These are phyloP conservation scores for Climacteris rufus DNA, from an alignment of 2,113 vertebrate species.

Conservation along the genomic window DNA sequence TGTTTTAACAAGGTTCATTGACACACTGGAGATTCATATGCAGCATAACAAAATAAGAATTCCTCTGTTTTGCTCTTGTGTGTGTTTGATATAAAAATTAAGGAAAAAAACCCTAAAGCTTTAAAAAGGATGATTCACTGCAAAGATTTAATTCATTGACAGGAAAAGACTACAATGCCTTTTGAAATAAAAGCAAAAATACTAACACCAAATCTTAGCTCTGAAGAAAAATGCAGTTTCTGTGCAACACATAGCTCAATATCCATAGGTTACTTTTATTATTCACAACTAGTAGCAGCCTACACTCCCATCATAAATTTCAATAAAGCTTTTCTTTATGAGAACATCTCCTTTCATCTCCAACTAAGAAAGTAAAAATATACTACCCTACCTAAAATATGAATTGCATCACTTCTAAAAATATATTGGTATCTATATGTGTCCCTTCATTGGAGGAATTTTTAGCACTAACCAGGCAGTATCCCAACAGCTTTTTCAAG, in stretches of 20 bases:
- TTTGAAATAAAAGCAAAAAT: slow-evolving; percentile 2
- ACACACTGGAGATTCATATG: background rate
- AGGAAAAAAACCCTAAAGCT: background rate
- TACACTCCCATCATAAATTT: background rate
- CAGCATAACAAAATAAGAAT: background rate
- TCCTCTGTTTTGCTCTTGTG: background rate
- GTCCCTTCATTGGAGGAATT: background rate
- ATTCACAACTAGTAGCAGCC: slow-evolving; percentile 7
- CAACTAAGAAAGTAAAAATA: slow-evolving; percentile 24
- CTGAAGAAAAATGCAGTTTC: background rate
- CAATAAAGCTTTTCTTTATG: background rate
- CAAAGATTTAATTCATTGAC: background rate
- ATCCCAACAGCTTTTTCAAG: slow-evolving; percentile 20
- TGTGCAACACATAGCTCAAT: background rate
- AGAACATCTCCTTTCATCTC: background rate
- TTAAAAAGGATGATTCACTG: background rate
- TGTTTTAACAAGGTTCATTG: background rate
- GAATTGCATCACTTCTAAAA: slow-evolving; percentile 36
- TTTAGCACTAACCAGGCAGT: background rate
- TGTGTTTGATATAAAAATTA: background rate
- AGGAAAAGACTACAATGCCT: background rate
- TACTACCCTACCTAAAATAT: slow-evolving; percentile 1
- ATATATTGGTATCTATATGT: background rate
- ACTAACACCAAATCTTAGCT: background rate
- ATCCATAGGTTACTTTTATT: background rate